Evolutionary conservation across 2,888 invertebrate genomes (phyloP), one percentile per base, ranked within the genome.

Genomic region (Oasisia sp.): DNA sequence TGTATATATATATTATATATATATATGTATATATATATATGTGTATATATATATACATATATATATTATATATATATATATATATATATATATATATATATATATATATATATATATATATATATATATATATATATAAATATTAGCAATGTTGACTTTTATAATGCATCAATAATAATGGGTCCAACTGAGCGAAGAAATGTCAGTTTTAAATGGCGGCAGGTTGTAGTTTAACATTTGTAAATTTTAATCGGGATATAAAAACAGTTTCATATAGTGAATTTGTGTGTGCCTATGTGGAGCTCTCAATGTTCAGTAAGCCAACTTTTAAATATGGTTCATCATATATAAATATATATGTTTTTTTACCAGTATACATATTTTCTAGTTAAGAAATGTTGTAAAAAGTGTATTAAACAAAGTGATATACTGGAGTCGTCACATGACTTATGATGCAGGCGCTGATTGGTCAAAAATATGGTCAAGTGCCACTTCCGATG

Each of bases 401-500:
- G 27, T 74, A 27, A 19, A 50, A 50, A 9, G 14, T 50, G 14
- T 50, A 50, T 50, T 7, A 7, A 74, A 74, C 27, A 74, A 74
- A 74, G 5, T 27, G 3, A 74, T 74, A 27, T 5, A 27, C n/a
- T 19, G n/a, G 8, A 74, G 74, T 74, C 74, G 74, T 74, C 27
- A 27, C 7, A 27, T 74, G 74, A 27, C 74, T 7, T 74, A 74
- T 74, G 74, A 74, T 92, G 11, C 94, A 96, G 96, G 95, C 95
- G 12, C 94, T 96, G 91, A 92, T 96, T 45, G 95, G 96, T 7
- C 96, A 96, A 92, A 94, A 94, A 89, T 95, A 95, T 93, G 96
- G 96, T 0, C 93, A 94, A 2, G 92, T 93, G 32, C 93, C 94
- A 8, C 93, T 95, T 12, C 96, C 95, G 7, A 93, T 94, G 4